Percentiles rank a stretch among this genome's conserved stretches.
These are phyloP conservation scores for Antheraea mylitta DNA, from an alignment of 1,140 invertebrate species.

Conservation along the genomic window DNA sequence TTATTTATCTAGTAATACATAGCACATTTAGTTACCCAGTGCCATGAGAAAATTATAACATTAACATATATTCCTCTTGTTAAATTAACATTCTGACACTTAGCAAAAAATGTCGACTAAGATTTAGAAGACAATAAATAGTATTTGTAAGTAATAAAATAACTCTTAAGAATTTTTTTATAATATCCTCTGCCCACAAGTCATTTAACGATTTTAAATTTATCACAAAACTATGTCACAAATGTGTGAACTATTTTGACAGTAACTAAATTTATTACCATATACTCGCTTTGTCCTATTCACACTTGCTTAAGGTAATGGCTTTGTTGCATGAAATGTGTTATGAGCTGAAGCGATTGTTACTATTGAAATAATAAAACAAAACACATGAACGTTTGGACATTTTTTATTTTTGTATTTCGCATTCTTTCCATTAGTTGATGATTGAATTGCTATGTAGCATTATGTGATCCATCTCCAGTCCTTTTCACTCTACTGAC, in stretches of 20 bases:
- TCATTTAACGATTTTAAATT: neutral
- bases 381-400: neutral
- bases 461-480: slow-evolving; percentile 14
- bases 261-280: slow-evolving; percentile 5
- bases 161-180: neutral
- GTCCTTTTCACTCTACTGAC: slow-evolving; percentile 9
- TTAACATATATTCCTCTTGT: no score
- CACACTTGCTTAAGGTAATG: neutral
- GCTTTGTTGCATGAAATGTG: neutral
- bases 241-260: slow-evolving; percentile 20
- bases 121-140: no score
- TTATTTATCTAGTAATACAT: no score
- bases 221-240: neutral
- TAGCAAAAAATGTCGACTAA: no score
- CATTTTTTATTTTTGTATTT: neutral
- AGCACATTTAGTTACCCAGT: no score
- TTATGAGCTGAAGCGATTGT: neutral
- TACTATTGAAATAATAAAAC: neutral
- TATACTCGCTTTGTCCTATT: neutral
- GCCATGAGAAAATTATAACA: no score
- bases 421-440: neutral
- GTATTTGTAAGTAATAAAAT: no score
- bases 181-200: slow-evolving; percentile 19
- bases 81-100: no score
- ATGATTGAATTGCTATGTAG: neutral